Percentiles rank a stretch among this genome's conserved stretches.
Evolutionary conservation across 1,140 invertebrate species (phyloP).

Genomic region (Trichoplusia ni): DNA sequence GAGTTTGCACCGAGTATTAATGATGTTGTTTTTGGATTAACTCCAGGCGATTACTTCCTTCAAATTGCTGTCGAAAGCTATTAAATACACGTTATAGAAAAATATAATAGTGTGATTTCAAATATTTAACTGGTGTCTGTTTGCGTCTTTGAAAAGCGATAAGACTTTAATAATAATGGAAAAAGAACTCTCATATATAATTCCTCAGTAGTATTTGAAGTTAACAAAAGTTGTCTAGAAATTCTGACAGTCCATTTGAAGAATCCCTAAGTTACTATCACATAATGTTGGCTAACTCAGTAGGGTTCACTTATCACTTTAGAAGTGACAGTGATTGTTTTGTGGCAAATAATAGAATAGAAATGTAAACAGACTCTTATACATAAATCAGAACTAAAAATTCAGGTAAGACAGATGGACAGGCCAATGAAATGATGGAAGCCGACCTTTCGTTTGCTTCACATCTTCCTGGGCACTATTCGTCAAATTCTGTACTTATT

Average conservation of each 20-base stretch:
- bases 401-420: background rate
- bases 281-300: background rate
- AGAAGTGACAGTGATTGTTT: slow-evolving; percentile 57
- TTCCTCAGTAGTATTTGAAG: too few species aligned
- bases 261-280: slow-evolving; percentile 5
- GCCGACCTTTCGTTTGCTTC: too few species aligned
- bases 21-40: background rate
- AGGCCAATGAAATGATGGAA: background rate
- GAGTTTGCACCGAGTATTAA: background rate
- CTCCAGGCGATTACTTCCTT: background rate
- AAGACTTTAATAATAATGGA: too few species aligned
- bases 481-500: too few species aligned
- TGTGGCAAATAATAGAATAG: slow-evolving; percentile 39
- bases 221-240: too few species aligned
- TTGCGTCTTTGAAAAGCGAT: too few species aligned
- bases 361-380: slow-evolving; percentile 16
- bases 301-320: slow-evolving; percentile 59
- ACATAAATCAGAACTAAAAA: background rate
- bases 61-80: too few species aligned
- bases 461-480: too few species aligned
- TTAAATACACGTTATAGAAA: too few species aligned
- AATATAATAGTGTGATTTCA: too few species aligned
- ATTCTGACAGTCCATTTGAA: slow-evolving; percentile 14
- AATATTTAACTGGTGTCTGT: too few species aligned
- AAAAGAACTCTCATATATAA: too few species aligned